phyloP scores from a whole-genome alignment of 2,113 vertebrate genomes.

The Hyperoodon ampullatus region DNA sequence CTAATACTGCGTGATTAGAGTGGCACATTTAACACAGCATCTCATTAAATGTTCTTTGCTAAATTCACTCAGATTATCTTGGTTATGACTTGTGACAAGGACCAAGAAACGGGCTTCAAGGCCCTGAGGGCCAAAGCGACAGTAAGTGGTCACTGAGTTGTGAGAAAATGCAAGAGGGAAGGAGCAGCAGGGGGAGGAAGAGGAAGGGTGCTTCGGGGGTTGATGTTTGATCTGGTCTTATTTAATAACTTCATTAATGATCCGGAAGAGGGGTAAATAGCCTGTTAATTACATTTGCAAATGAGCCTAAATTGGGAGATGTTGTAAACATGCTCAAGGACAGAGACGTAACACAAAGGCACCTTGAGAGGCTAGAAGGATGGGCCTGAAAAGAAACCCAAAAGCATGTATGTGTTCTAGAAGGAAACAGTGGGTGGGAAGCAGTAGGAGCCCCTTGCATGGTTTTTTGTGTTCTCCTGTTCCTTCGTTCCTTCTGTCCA shows the following conservation, averaged over 20 bases:
- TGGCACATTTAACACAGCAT: slow-evolving; percentile 26
- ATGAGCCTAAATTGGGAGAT: slow-evolving; percentile 66
- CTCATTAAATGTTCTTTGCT: slow-evolving; percentile 66
- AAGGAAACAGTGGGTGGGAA: not conserved
- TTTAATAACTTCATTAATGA: slow-evolving; percentile 75
- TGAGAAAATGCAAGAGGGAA: not conserved
- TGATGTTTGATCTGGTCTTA: slow-evolving; percentile 64
- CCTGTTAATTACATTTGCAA: slow-evolving; percentile 75
- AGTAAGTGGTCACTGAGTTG: not conserved
- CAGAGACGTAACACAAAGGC: slow-evolving; percentile 56
- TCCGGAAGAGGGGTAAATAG: slow-evolving; percentile 69
- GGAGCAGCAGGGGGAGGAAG: accelerated
- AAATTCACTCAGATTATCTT: slow-evolving; percentile 62
- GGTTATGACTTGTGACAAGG: slow-evolving; percentile 57
- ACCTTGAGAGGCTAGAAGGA: slow-evolving; percentile 42
- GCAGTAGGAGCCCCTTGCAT: not conserved
- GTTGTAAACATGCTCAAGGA: slow-evolving; percentile 70
- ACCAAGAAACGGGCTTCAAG: slow-evolving; percentile 54
- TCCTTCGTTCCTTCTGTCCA: not conserved
- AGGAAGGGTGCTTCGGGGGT: not conserved
- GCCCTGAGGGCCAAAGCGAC: not conserved
- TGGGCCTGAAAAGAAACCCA: not conserved
- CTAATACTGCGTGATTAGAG: slow-evolving; percentile 36
- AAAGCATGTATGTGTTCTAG: not conserved
- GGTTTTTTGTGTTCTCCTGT: not conserved